Evolutionary conservation across 2,797 vertebrate species (phyloP).

Genomic region (Sylvilagus floridanus): DNA sequence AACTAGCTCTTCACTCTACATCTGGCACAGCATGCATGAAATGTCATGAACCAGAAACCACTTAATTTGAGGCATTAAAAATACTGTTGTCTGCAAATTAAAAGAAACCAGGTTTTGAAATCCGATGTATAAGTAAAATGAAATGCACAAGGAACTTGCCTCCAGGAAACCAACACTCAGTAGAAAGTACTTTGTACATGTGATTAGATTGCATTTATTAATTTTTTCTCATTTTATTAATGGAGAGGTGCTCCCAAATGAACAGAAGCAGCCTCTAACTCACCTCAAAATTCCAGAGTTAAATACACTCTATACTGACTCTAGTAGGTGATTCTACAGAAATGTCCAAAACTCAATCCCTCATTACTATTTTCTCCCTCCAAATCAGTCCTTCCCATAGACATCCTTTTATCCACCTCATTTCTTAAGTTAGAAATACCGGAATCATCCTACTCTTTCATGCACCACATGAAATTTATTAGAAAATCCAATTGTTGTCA

Average conservation of each 20-base stretch:
- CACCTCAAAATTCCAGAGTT: background rate
- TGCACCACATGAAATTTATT: background rate
- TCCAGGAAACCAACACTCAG: conserved; percentile 12
- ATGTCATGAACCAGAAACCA: background rate
- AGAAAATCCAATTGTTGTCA: background rate
- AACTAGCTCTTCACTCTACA: background rate
- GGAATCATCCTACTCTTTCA: background rate
- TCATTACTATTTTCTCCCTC: background rate
- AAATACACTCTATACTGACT: background rate
- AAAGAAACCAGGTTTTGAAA: background rate
- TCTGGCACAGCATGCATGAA: background rate
- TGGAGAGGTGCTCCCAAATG: background rate
- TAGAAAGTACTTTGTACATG: background rate
- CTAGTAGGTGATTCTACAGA: background rate
- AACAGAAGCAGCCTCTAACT: background rate
- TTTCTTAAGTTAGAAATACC: background rate
- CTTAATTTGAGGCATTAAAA: conserved; percentile 22
- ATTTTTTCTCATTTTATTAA: background rate
- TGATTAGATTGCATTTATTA: background rate
- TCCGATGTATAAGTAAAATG: conserved; percentile 18
- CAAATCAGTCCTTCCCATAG: background rate
- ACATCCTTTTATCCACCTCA: background rate
- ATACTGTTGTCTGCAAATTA: background rate
- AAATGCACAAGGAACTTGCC: background rate
- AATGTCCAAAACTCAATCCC: background rate